These are phyloP conservation scores for Hesperophylax magnus DNA, from an alignment of 1,140 invertebrate genomes.

Conservation along the genomic window DNA sequence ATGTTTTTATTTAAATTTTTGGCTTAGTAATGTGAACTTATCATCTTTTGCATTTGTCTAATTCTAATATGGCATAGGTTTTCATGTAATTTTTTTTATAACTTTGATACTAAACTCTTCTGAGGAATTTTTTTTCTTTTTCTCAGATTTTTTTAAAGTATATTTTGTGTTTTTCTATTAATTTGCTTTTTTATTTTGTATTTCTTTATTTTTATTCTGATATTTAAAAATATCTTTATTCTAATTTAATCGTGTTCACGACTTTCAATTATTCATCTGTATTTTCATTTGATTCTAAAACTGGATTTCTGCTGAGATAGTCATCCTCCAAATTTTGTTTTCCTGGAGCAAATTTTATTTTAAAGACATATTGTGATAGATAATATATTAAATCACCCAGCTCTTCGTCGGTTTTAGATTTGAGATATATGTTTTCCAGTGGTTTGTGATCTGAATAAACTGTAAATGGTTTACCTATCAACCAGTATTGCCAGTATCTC, in stretches of 20 bases:
- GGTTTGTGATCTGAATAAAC: slow-evolving; percentile 65
- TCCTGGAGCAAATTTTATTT: background rate
- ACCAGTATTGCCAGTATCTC: slow-evolving; percentile 63
- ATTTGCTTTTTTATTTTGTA: background rate
- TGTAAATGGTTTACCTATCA: slow-evolving; percentile 62
- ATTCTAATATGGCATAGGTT: background rate
- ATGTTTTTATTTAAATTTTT: too few relatives aligned
- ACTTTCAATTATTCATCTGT: background rate
- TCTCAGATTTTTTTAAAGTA: too few relatives aligned
- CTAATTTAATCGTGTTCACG: too few relatives aligned
- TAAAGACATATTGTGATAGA: background rate
- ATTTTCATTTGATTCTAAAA: background rate
- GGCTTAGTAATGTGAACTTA: too few relatives aligned
- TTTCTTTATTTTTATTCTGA: background rate
- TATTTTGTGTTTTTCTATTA: background rate
- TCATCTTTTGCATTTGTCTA: too few relatives aligned
- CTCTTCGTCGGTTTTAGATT: slow-evolving; percentile 52
- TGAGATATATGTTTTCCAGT: slow-evolving; percentile 63
- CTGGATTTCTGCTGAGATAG: background rate
- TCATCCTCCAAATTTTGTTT: background rate
- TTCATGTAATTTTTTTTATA: background rate
- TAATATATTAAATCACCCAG: slow-evolving; percentile 60
- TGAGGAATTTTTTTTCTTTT: too few relatives aligned
- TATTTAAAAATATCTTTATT: background rate
- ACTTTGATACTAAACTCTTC: background rate